These are phyloP conservation scores for Lasius platythorax DNA, from an alignment of 2,888 invertebrate species.

Conservation along the genomic window DNA sequence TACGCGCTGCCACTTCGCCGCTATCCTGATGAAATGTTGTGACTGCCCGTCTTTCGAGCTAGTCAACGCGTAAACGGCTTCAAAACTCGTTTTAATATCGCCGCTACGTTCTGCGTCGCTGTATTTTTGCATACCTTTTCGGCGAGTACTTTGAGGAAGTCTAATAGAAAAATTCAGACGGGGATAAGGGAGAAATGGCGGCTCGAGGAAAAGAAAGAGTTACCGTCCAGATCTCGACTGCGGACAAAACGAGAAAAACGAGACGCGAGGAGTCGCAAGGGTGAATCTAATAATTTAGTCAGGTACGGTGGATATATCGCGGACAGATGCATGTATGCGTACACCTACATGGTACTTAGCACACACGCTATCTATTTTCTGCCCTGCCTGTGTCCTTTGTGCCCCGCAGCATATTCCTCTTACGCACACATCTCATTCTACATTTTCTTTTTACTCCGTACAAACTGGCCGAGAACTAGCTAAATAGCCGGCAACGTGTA, in stretches of 20 bases:
- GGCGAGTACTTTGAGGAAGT: constrained; percentile 52
- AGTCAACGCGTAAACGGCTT: constrained; percentile 33
- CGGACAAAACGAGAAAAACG: constrained; percentile 36
- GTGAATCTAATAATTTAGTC: constrained; percentile 78
- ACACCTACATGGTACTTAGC: background rate
- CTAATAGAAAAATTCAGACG: constrained; percentile 61
- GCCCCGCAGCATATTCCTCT: constrained; percentile 38
- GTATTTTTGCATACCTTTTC: constrained; percentile 56
- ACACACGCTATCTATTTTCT: constrained; percentile 57
- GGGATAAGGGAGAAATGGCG: constrained; percentile 30
- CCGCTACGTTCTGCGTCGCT: background rate
- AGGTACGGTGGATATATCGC: constrained; percentile 58
- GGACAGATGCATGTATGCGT: constrained; percentile 28
- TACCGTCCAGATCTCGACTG: constrained; percentile 58
- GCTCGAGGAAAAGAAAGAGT: constrained; percentile 56
- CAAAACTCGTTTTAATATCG: constrained; percentile 50
- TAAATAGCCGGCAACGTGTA: constrained; percentile 67
- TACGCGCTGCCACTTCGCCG: background rate
- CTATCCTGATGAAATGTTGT: constrained; percentile 48
- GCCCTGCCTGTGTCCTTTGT: constrained; percentile 19
- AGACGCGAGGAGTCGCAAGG: constrained; percentile 57
- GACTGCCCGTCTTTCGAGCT: constrained; percentile 27
- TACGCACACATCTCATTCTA: constrained; percentile 20
- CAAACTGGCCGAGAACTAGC: constrained; percentile 62
- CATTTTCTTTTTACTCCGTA: constrained; percentile 41